Base-by-base conservation (phyloP, 2,113 vertebrate species). In the Vidua chalybeata region DNA sequence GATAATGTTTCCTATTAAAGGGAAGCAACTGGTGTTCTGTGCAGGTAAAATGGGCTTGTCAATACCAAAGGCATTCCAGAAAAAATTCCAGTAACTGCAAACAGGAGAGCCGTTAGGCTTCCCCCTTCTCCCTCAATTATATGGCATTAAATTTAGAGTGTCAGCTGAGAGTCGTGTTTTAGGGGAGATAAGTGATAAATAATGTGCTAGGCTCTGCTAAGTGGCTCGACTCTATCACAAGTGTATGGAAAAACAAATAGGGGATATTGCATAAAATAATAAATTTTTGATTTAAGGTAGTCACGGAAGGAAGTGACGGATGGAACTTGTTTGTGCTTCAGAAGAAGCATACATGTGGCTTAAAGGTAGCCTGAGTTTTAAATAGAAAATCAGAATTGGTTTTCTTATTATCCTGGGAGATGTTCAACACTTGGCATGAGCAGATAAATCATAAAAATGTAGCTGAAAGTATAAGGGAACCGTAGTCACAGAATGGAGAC, bases 381-480 rank as follows among this genome's bases (percentile, higher is more conserved):
- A 94, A 94, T 7, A 89, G 80, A 87, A 93, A 89, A 93, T 63
- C 35, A 89, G 56, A 89, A 89, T 55, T 71, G 51, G 86, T 95
- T 93, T 93, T 80, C 46, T 88, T 90, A 63, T 84, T 93, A 91
- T 95, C 61, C 22, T 94, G 83, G 80, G 93, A 94, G 64, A 94
- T 37, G 61, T 92, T 94, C 61, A 90, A 81, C 68, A 31, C 66
- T 90, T 90, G 61, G 52, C 87, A 78, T 15, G 48, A 73, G 73
- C 56, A 92, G 73, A 92, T 94, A 94, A 94, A 81, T 93, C 91
- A 84, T 31, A 64, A 72, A 94, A 94, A 75, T 23, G 7, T 63
- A 52, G 52, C 55, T 92, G 64, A 89, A 90, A 92, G 45, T 37
- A 22, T 49, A 82, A 90, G 76, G n/a, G 31, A 93, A 55, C 41